These are phyloP conservation scores for Ectropis grisescens DNA, from an alignment of 1,140 invertebrate species.

Conservation along the genomic window DNA sequence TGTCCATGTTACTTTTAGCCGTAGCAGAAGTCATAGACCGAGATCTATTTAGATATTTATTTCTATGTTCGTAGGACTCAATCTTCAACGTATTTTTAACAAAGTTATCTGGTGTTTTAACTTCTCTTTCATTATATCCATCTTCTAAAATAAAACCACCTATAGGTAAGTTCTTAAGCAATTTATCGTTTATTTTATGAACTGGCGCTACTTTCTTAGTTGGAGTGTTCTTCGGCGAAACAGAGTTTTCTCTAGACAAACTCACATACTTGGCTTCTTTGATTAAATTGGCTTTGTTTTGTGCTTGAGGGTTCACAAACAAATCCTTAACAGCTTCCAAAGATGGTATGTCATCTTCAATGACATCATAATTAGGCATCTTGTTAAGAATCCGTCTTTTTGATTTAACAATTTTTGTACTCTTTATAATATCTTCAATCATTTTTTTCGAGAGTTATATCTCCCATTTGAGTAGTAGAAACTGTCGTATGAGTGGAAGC, in stretches of 20 bases:
- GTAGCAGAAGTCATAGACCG: conserved; percentile 39
- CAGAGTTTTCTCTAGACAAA: conserved; percentile 54
- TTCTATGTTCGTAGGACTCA: conserved; percentile 8
- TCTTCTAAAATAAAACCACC: conserved; percentile 60
- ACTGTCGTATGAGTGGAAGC: conserved; percentile 63
- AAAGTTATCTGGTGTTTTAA: conserved; percentile 42
- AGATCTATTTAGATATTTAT: conserved; percentile 32
- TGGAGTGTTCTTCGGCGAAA: conserved; percentile 50
- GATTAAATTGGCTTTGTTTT: conserved; percentile 52
- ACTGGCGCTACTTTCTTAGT: conserved; percentile 43
- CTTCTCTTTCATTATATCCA: conserved; percentile 59
- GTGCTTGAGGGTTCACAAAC: conserved; percentile 51
- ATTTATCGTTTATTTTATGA: conserved; percentile 40
- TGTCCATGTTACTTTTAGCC: conserved; percentile 27
- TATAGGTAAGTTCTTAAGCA: conserved; percentile 54
- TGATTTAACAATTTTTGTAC: conserved; percentile 59
- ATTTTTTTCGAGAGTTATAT: conserved; percentile 58
- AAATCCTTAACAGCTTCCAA: conserved; percentile 42
- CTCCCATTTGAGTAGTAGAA: conserved; percentile 60
- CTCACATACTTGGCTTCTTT: conserved; percentile 56
- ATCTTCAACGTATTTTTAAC: conserved; percentile 20
- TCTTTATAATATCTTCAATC: conserved; percentile 65
- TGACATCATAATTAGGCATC: conserved; percentile 16
- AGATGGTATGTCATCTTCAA: conserved; percentile 35
- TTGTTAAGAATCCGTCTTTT: conserved; percentile 48